These are phyloP conservation scores for Leptobrachium leishanense DNA, from an alignment of 2,113 vertebrate species.

Conservation along the genomic window DNA sequence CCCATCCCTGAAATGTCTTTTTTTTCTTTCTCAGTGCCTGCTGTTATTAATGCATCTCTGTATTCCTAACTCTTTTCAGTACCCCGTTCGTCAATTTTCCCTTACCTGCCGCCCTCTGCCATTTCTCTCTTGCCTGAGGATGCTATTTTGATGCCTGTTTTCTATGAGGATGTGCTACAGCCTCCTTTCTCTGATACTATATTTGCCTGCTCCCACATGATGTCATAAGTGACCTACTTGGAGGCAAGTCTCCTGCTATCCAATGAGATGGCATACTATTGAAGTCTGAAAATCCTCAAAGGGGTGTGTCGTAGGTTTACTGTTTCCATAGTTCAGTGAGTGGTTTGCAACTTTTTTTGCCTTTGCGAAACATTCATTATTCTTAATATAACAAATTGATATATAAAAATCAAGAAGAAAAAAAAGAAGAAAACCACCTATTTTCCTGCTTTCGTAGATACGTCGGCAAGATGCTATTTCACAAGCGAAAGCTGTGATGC, in stretches of 20 bases:
- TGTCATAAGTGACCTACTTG: conserved; percentile 16
- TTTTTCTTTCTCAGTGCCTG: neutral
- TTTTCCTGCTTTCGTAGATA: no score
- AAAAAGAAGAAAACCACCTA: no score
- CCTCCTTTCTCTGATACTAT: neutral
- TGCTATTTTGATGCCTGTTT: neutral
- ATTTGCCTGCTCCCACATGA: conserved; percentile 3
- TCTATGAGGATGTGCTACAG: conserved; percentile 6
- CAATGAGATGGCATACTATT: conserved; percentile 1
- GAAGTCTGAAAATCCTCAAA: neutral
- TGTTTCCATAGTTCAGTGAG: no score
- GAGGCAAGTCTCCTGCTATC: conserved; percentile 12
- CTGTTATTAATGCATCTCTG: neutral
- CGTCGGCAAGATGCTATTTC: no score
- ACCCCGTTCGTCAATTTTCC: neutral
- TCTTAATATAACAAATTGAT: no score
- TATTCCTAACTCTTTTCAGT: neutral
- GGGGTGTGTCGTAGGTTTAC: neutral
- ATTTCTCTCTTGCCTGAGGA: neutral
- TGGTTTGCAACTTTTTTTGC: no score
- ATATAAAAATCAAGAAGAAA: no score
- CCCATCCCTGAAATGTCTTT: no score
- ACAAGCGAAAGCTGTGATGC: no score
- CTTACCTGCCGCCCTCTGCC: conserved; percentile 35
- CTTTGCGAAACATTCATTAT: no score